Evolutionary conservation across 2,888 invertebrate genomes (phyloP).

Genomic region (Deilephila porcellus): DNA sequence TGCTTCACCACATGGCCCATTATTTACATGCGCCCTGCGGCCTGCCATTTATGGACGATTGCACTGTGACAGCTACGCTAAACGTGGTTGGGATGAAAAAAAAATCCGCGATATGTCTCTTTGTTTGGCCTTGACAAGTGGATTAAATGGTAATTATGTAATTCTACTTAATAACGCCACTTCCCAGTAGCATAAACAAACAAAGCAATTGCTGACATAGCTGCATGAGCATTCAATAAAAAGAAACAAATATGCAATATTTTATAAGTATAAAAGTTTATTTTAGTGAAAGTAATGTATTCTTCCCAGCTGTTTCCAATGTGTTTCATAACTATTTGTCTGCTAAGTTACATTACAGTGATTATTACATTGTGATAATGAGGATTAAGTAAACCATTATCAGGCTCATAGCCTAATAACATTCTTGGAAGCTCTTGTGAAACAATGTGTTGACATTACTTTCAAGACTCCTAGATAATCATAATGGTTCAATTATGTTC

Average conservation of each 20-base stretch:
- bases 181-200: slow-evolving; percentile 36
- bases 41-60: neutral
- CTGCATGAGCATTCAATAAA: neutral
- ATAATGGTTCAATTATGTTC: neutral
- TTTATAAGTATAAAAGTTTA: neutral
- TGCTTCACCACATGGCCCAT: slow-evolving; percentile 6
- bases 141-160: slow-evolving; percentile 39
- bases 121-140: slow-evolving; percentile 11
- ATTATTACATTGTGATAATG: slow-evolving; percentile 19
- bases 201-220: neutral
- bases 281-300: slow-evolving; percentile 14
- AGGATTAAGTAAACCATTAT: slow-evolving; percentile 9
- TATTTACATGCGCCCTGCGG: slow-evolving; percentile 9
- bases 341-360: slow-evolving; percentile 5
- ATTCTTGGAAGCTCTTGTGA: neutral
- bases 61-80: neutral
- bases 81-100: neutral
- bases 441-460: neutral
- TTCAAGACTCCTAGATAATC: neutral
- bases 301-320: neutral
- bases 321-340: neutral
- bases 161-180: slow-evolving; percentile 43
- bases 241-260: neutral
- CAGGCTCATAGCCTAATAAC: neutral
- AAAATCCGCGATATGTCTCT: neutral